Evolutionary conservation across 2,797 vertebrate genomes (phyloP), one percentile per base, ranked within the genome.

Genomic region (Lacerta bilineata): DNA sequence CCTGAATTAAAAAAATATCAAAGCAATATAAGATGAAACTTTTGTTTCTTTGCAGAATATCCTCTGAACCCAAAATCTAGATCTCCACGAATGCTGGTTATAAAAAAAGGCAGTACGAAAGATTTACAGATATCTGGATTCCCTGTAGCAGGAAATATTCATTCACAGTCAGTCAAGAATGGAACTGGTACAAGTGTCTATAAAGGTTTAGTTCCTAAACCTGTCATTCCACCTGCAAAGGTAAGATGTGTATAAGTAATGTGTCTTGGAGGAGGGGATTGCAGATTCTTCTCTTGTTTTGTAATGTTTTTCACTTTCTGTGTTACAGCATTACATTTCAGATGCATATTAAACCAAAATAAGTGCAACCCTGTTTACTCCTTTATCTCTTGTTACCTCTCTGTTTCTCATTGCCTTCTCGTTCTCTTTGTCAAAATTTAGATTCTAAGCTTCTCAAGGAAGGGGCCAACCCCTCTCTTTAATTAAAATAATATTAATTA

Each of bases 31-130:
- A 33, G 13, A 23, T 85, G 69, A 89, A 36, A 39, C 55, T 87
- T 95, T 95, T 93, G 87, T 94, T 93, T 90, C 88, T 64, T 59
- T 88, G 39, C 91, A 98, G 97, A 97, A 39, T 97, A 97, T 86
- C 97, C 97, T 92, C 96, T 97, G 92, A 97, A 97, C 96, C 96
- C 96, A 90, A 97, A 97, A 89, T 96, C 96, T 92, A 96, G 96
- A 95, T 94, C 96, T 89, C 96, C 96, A 13, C 97, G 96, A 94
- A 97, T 97, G 97, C 94, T 98, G 92, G 96, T 97, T 92, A 97
- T 97, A 95, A 97, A 97, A 95, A 97, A 97, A 91, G 95, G 97
- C 92, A 95, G 87, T 90, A 92, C 96, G 83, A 98, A 97, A 95
- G 97, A 98, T 86, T 92, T 97, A 76, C 95, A 95, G 39, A 94